These are phyloP conservation scores for Etia nguti DNA, from an alignment of 2,113 vertebrate genomes.

Conservation along the genomic window DNA sequence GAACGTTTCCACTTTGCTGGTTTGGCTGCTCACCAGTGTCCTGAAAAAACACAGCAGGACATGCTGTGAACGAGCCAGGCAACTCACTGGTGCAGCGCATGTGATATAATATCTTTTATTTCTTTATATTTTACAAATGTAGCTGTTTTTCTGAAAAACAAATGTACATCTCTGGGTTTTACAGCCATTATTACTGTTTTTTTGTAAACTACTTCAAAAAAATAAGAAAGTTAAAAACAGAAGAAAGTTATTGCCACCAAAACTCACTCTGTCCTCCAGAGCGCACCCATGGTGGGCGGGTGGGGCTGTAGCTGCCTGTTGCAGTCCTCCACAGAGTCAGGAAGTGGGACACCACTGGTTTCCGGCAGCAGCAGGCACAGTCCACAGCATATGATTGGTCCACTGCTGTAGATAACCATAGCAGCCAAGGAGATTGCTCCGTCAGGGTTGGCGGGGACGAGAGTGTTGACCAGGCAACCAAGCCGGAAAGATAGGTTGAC, in stretches of 20 bases:
- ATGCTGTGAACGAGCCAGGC: background rate
- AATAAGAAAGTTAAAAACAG: background rate
- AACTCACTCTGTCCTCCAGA: constrained; percentile 31
- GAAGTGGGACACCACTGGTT: constrained; percentile 63
- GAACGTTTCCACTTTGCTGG: background rate
- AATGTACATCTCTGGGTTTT: background rate
- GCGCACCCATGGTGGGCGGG: background rate
- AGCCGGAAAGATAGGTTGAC: constrained; percentile 63
- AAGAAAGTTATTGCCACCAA: background rate
- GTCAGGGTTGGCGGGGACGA: constrained; percentile 6
- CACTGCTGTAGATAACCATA: constrained; percentile 68
- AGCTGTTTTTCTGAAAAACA: background rate
- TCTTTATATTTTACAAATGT: background rate
- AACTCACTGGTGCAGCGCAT: background rate
- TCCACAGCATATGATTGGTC: constrained; percentile 60
- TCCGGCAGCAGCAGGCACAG: constrained; percentile 69
- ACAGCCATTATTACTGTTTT: background rate
- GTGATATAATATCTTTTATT: background rate
- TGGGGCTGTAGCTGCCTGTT: constrained; percentile 35
- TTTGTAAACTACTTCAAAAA: background rate
- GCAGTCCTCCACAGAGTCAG: constrained; percentile 68
- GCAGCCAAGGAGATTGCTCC: constrained; percentile 62
- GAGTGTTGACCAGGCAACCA: constrained; percentile 59
- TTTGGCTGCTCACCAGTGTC: background rate
- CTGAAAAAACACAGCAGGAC: background rate